These are phyloP conservation scores for Boulengerochromis microlepis DNA, from an alignment of 2,113 vertebrate genomes.

Conservation along the genomic window DNA sequence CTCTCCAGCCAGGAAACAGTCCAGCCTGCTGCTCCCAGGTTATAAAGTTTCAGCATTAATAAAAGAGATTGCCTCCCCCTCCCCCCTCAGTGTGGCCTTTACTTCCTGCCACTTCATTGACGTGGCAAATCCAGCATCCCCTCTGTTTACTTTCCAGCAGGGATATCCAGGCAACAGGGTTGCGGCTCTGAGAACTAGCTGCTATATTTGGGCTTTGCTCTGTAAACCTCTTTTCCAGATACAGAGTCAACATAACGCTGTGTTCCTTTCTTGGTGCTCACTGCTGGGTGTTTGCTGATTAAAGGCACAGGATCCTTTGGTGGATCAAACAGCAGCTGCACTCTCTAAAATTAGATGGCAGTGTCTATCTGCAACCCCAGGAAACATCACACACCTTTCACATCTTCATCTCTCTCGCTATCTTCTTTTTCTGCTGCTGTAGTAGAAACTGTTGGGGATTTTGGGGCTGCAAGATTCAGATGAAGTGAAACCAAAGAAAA, in stretches of 20 bases:
- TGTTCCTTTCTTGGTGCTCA: slow-evolving; percentile 71
- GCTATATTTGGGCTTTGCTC: slow-evolving; percentile 76
- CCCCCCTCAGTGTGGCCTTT: slow-evolving; percentile 6
- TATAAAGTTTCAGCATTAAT: slow-evolving; percentile 2
- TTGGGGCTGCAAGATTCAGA: neutral
- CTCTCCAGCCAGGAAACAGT: neutral
- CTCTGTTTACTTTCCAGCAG: slow-evolving; percentile 57
- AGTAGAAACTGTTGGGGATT: neutral
- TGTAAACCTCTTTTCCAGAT: slow-evolving; percentile 45
- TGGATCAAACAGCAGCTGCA: neutral
- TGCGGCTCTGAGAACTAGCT: slow-evolving; percentile 16
- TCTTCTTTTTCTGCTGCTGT: neutral
- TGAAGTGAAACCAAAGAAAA: neutral
- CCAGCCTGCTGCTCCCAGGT: neutral
- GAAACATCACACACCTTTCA: neutral
- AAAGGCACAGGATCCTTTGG: slow-evolving; percentile 23
- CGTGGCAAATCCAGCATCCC: slow-evolving; percentile 42
- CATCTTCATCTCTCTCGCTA: neutral
- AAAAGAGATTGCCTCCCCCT: neutral
- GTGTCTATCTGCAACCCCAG: neutral
- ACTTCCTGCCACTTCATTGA: slow-evolving; percentile 43
- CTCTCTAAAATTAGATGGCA: neutral
- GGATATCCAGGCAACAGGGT: slow-evolving; percentile 60
- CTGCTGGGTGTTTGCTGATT: slow-evolving; percentile 40
- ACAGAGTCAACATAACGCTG: slow-evolving; percentile 1